These are phyloP conservation scores for Polyergus mexicanus DNA, from an alignment of 1,140 invertebrate species.

Conservation along the genomic window DNA sequence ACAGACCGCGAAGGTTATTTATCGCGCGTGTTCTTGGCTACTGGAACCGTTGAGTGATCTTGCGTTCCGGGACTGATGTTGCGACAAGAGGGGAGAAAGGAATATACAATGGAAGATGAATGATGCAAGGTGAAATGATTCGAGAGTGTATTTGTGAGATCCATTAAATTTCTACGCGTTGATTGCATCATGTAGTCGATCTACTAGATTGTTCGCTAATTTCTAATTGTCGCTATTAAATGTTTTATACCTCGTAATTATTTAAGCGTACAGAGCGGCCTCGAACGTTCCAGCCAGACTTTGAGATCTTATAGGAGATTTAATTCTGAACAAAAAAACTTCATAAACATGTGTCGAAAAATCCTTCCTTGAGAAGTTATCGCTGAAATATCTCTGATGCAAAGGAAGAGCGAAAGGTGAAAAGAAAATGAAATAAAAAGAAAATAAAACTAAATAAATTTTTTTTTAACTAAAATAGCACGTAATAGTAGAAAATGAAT, in stretches of 20 bases:
- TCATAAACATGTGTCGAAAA: too few relatives aligned
- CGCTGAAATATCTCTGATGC: too few relatives aligned
- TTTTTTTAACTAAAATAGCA: too few relatives aligned
- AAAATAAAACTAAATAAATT: too few relatives aligned
- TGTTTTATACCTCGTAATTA: not conserved
- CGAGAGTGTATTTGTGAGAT: conserved; percentile 49
- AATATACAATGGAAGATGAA: conserved; percentile 40
- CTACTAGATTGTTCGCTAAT: conserved; percentile 38
- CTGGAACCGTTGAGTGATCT: conserved; percentile 49
- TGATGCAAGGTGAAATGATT: conserved; percentile 46
- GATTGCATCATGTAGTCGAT: conserved; percentile 7
- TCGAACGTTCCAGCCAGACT: too few relatives aligned
- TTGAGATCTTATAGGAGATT: too few relatives aligned
- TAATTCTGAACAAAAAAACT: too few relatives aligned
- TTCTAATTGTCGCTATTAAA: conserved; percentile 28
- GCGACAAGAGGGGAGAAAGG: conserved; percentile 28
- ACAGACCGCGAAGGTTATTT: conserved; percentile 61
- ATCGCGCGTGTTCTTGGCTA: conserved; percentile 60
- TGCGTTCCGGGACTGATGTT: conserved; percentile 40
- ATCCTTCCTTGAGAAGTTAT: too few relatives aligned
- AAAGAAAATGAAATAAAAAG: too few relatives aligned
- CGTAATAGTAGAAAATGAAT: too few relatives aligned
- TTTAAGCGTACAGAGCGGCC: too few relatives aligned
- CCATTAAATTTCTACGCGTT: conserved; percentile 18
- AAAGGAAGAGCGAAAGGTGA: too few relatives aligned